phyloP scores from a whole-genome alignment of 2,888 invertebrate genomes.

The Unio delphinus region DNA sequence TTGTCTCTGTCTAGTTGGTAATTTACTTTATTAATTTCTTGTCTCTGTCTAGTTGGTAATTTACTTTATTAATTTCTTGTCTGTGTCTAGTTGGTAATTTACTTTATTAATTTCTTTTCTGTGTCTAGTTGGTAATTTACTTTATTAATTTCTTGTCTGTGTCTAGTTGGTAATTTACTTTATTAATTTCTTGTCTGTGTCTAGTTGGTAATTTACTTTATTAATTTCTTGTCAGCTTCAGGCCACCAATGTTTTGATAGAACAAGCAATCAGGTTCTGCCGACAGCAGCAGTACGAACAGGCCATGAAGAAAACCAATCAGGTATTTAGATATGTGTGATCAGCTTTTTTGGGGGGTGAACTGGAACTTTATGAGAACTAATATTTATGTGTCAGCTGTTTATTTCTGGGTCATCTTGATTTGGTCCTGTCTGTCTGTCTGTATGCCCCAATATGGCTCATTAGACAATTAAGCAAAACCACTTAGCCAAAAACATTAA shows the following conservation, averaged over 20 bases:
- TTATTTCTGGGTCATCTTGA: no score
- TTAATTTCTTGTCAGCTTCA: slow-evolving; percentile 30
- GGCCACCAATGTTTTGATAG: slow-evolving; percentile 49
- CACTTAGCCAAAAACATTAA: no score
- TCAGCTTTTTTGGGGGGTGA: no score
- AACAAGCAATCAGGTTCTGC: slow-evolving; percentile 65
- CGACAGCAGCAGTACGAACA: slow-evolving; percentile 41
- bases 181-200: slow-evolving; percentile 7
- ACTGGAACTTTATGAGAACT: no score
- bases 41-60: background rate
- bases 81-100: background rate
- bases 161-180: background rate
- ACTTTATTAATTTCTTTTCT: slow-evolving; percentile 7
- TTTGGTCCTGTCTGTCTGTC: no score
- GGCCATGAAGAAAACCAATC: no score
- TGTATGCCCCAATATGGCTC: no score
- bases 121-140: background rate
- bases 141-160: slow-evolving; percentile 7
- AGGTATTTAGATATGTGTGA: no score
- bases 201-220: background rate
- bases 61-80: background rate
- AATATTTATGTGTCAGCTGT: no score
- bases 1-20: slow-evolving; percentile 2
- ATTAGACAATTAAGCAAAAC: no score
- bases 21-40: slow-evolving; percentile 2